These are phyloP conservation scores for Xerus rutilus DNA, from an alignment of 2,797 vertebrate species.

Conservation along the genomic window DNA sequence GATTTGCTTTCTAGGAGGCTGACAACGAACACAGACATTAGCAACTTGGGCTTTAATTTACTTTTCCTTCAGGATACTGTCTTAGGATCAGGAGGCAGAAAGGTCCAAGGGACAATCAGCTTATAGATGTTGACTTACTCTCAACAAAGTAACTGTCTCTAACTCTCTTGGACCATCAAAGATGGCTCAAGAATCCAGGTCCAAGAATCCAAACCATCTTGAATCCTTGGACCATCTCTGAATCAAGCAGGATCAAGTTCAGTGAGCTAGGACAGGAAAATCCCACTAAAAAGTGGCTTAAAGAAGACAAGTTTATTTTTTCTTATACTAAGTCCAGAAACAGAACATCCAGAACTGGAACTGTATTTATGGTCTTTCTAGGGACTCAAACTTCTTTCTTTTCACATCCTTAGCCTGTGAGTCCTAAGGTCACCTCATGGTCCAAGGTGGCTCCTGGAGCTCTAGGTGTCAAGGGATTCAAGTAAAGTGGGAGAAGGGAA, in stretches of 20 bases:
- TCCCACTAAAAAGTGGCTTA: not conserved
- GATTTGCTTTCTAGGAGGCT: not conserved
- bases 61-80: not conserved
- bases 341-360: not conserved
- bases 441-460: not conserved
- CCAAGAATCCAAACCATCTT: not conserved
- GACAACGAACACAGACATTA: not conserved
- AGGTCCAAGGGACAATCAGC: not conserved
- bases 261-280: not conserved
- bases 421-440: not conserved
- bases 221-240: not conserved
- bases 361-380: not conserved
- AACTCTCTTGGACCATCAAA: not conserved
- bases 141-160: not conserved
- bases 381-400: not conserved
- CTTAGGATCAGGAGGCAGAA: not conserved
- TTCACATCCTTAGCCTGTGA: not conserved
- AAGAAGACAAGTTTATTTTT: not conserved
- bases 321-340: not conserved
- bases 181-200: not conserved
- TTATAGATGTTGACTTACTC: not conserved
- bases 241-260: not conserved
- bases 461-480: not conserved
- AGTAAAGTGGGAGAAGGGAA: not conserved
- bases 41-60: not conserved